A percentile compares a stretch with the other conserved stretches of the same genome.
These are phyloP conservation scores for Fragum fragum DNA, from an alignment of 2,888 invertebrate species.

Conservation along the genomic window DNA sequence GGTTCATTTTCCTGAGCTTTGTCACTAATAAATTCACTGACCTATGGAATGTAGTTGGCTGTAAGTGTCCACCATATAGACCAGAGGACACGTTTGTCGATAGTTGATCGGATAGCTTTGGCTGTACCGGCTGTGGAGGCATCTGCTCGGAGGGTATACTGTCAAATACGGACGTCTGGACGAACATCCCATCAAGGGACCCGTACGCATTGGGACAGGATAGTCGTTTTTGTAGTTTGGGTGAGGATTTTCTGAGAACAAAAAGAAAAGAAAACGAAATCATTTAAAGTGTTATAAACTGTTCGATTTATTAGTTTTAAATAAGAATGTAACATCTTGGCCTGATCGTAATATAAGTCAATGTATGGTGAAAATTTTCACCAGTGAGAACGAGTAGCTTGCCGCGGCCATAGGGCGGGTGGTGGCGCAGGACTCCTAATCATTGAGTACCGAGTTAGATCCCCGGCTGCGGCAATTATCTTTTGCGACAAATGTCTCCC, in stretches of 20 bases:
- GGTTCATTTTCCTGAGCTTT: no score
- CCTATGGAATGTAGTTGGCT: slow-evolving; percentile 5
- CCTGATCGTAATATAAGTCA: no score
- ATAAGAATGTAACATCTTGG: no score
- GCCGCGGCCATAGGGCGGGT: no score
- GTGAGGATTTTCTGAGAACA: slow-evolving; percentile 45
- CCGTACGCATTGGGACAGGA: slow-evolving; percentile 61
- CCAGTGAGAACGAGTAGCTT: no score
- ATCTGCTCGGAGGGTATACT: slow-evolving; percentile 37
- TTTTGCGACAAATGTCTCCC: no score
- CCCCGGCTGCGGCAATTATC: no score
- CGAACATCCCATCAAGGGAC: slow-evolving; percentile 40
- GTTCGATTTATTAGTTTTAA: no score
- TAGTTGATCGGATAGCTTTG: slow-evolving; percentile 12
- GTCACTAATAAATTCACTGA: not conserved
- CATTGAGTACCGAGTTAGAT: no score
- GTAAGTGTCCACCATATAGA: not conserved
- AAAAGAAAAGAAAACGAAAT: not conserved
- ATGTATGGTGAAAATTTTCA: no score
- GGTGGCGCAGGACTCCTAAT: no score
- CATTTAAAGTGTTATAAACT: no score
- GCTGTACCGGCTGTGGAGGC: slow-evolving; percentile 47
- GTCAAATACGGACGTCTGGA: slow-evolving; percentile 40
- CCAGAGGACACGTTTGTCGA: not conserved
- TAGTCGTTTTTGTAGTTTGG: slow-evolving; percentile 45